Evolutionary conservation across 2,113 vertebrate genomes (phyloP), one percentile per base, ranked within the genome.

Genomic region (Phalacrocorax brasilianus): DNA sequence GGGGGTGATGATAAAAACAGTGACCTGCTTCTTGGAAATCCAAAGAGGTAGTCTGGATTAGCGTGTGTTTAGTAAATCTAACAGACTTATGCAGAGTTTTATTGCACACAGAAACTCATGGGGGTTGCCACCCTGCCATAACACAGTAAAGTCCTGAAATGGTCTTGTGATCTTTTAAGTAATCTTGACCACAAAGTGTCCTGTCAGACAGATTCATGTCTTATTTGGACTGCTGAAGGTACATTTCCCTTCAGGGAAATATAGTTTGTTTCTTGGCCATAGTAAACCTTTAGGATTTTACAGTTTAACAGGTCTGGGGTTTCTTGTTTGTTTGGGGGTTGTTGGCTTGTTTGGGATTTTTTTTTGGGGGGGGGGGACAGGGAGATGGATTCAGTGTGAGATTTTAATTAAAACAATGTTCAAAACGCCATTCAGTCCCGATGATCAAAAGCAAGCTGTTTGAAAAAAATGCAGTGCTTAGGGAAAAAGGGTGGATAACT

Each of bases 91-190:
- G n/a, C 32, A 89, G 45, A 87, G 80, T 84, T 80, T 73, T 81
- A 40, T 30, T 90, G 22, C 35, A 24, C 66, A 6, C 9, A 85
- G 65, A 52, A 90, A 40, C 18, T 87, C 61, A 44, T 22, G 18
- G 21, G 28, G 18, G 53, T 72, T 80, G 44, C 27, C 45, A 65
- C 0, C 0, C 20, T 89, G 42, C 22, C 12, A n/a, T 17, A 68
- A 9, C 20, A 38, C 45, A 84, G 73, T 45, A 32, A 83, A 19
- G 17, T 70, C 33, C 38, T 65, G 59, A 19, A 88, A 12, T 42
- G 21, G 56, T 73, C 8, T 52, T 0, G 0, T 52, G 12, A 82
- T 62, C 47, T 78, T 49, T 90, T 90, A 66, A 85, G 33, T 47
- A 47, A 32, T 47, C 28, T n/a, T 73, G 59, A 44, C 30, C 50